Conservation (phyloP, 2,113 vertebrate species). For the Malurus elegans region DNA sequence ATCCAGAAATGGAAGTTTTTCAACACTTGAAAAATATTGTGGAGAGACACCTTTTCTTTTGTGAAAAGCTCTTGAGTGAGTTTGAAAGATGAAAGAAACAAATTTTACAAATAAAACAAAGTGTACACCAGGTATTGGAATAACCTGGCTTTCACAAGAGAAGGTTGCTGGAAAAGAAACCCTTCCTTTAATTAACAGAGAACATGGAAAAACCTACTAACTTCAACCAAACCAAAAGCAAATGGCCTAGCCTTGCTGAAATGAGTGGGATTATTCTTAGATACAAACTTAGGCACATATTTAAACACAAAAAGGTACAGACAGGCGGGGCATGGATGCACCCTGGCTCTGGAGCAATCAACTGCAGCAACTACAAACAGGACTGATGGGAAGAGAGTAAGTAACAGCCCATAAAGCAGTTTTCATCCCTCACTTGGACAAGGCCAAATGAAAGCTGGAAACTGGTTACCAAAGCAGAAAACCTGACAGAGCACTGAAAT, state of each 20-base stretch:
- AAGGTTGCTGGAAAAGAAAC: neutral
- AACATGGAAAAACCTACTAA: neutral
- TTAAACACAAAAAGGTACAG: neutral
- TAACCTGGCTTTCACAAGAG: neutral
- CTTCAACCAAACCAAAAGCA: neutral
- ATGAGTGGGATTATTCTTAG: neutral
- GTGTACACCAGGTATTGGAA: neutral
- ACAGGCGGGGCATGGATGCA: neutral
- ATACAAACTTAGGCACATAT: neutral
- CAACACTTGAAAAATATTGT: neutral
- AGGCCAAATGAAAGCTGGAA: neutral
- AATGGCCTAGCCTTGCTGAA: neutral
- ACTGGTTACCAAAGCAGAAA: neutral
- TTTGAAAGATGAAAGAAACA: neutral
- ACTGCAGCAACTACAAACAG: neutral
- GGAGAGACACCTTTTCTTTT: neutral
- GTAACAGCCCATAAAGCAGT: neutral
- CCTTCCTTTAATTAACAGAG: neutral
- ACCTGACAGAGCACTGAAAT: neutral
- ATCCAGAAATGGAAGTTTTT: neutral
- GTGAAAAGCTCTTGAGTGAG: neutral
- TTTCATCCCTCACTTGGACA: neutral
- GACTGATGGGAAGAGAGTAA: neutral
- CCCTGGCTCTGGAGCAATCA: neutral
- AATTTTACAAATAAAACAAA: neutral